Evolutionary conservation across 2,797 vertebrate genomes (phyloP).

Genomic region (Oryzias dopingdopingensis): DNA sequence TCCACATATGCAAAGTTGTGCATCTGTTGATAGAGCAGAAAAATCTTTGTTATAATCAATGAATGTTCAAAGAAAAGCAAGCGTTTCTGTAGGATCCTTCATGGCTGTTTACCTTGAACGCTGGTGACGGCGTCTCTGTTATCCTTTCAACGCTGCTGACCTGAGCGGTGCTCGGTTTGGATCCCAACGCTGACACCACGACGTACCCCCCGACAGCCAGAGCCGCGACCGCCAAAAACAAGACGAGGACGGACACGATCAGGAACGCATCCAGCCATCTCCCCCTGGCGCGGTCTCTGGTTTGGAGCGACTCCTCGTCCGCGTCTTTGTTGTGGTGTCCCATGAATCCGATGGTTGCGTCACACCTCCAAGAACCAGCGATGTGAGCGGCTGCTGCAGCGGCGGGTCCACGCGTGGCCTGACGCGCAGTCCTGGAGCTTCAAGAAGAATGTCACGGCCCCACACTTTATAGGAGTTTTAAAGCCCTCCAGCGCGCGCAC

Average conservation of each 20-base stretch:
- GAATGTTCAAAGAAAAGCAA: not conserved
- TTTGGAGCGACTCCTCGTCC: slow-evolving; percentile 65
- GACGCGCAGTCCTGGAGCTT: not conserved
- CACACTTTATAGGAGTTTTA: slow-evolving; percentile 16
- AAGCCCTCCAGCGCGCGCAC: not conserved
- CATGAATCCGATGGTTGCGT: not conserved
- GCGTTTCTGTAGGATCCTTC: rapidly evolving
- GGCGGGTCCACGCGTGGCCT: not conserved
- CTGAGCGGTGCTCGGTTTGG: rapidly evolving
- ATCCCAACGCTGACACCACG: slow-evolving; percentile 5
- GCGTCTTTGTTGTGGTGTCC: slow-evolving; percentile 9
- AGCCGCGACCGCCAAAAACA: slow-evolving; percentile 47
- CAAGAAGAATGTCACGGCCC: not conserved
- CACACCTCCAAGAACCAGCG: not conserved
- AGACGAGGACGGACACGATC: slow-evolving; percentile 47
- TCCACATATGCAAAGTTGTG: slow-evolving; percentile 48
- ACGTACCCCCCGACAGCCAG: slow-evolving; percentile 30
- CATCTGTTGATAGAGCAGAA: slow-evolving; percentile 39
- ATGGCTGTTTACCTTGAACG: slow-evolving; percentile 34
- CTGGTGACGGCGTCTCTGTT: rapidly evolving
- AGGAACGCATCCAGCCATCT: slow-evolving; percentile 61
- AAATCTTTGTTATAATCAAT: slow-evolving; percentile 5
- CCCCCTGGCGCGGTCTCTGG: slow-evolving; percentile 21
- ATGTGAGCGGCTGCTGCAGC: not conserved
- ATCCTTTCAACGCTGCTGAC: rapidly evolving